These are phyloP conservation scores for Leptogaster cylindrica DNA, from an alignment of 2,888 invertebrate species.

Conservation along the genomic window DNA sequence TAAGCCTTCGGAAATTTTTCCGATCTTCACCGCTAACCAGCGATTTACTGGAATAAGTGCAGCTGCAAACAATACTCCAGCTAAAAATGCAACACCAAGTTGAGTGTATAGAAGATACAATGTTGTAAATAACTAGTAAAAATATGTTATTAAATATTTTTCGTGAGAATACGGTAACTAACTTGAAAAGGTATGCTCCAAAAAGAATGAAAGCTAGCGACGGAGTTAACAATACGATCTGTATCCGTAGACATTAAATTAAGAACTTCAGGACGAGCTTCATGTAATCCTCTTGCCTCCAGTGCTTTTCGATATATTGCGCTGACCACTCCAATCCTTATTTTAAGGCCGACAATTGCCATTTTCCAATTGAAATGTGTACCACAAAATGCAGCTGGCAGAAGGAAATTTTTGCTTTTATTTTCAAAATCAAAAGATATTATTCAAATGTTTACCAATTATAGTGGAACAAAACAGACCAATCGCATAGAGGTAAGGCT, in stretches of 20 bases:
- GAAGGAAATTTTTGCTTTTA: too few species aligned
- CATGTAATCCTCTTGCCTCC: slow-evolving; percentile 61
- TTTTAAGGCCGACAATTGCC: slow-evolving; percentile 82
- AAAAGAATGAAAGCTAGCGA: slow-evolving; percentile 93
- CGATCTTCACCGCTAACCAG: slow-evolving; percentile 87
- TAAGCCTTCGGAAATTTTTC: slow-evolving; percentile 79
- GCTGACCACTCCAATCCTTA: slow-evolving; percentile 83
- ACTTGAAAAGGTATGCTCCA: slow-evolving; percentile 97
- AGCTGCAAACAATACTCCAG: slow-evolving; percentile 85
- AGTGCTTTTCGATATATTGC: slow-evolving; percentile 73
- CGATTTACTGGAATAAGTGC: slow-evolving; percentile 93
- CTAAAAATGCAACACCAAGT: slow-evolving; percentile 89
- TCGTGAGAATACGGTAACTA: too few species aligned
- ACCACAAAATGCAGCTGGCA: slow-evolving; percentile 78
- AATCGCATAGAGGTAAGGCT: slow-evolving; percentile 70
- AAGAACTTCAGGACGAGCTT: slow-evolving; percentile 82
- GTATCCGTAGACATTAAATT: slow-evolving; percentile 98
- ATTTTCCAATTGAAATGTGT: slow-evolving; percentile 91
- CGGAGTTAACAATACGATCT: slow-evolving; percentile 93
- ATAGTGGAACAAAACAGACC: slow-evolving; percentile 72
- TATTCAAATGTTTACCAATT: slow-evolving; percentile 66
- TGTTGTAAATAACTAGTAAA: slow-evolving; percentile 76
- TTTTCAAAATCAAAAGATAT: neutral
- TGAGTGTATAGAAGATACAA: slow-evolving; percentile 84
- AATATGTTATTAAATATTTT: slow-evolving; percentile 5